Base-by-base conservation (phyloP, 2,888 invertebrate species). In the Boloria euphrosyne region DNA sequence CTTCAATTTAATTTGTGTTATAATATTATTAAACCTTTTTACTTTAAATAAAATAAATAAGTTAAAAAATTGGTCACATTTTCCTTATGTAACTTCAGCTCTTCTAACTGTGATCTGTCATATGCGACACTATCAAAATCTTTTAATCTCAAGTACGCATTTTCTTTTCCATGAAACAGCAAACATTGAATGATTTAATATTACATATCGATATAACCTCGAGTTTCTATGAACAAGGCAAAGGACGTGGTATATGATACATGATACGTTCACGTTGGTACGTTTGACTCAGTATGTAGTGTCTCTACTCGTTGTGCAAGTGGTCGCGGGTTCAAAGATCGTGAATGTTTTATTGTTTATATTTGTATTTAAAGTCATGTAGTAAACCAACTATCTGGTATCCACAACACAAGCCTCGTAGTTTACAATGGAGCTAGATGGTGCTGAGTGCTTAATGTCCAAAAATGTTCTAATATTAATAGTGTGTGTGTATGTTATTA, bases 101-200 rank as follows among this genome's bases (percentile, higher is more conserved):
- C 31, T 38, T 38, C 10, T 2, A 46, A 31, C 14, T 51, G 43
- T 31, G 46, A 68, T 84, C 83, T 76, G 71, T 84, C 84, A 84
- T 78, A 73, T 76, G 75, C 74, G 83, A 82, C 84, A 75, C 69
- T 79, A 82, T 83, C 84, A 71, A 38, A 57, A 46, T 27, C 52
- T 68, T 76, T 76, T 75, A 72, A 64, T 70, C 65, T 74, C 64
- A 71, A 69, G 60, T 62, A 51, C 27, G 16, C 22, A 43, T 4
- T 38, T 67, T 65, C 60, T 64, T 22, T 22, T 22, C 64, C 55
- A 17, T 49, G 62, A 59, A 57, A 27, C 17, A 22, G 65, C 22
- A 22, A 22, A 50, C 13, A 38, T 38, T 38, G 7, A 18, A 18
- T 44, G 60, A 59, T 67, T 51, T 47, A 49, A 49, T 66, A 66